Conservation (phyloP, 2,797 vertebrate species). For the Menidia menidia region DNA sequence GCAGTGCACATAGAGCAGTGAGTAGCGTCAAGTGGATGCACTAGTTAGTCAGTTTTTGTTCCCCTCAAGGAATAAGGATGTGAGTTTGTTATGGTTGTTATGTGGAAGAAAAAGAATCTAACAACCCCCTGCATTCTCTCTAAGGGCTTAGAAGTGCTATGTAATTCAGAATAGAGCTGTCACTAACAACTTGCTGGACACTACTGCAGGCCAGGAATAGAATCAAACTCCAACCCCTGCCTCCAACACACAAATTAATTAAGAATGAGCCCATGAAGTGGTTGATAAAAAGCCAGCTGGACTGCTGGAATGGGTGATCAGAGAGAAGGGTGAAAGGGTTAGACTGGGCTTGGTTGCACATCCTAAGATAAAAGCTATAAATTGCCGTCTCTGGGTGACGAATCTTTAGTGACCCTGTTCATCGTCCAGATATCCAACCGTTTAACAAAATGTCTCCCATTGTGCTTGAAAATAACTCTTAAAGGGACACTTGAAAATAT, state of each 20-base stretch:
- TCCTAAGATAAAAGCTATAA: background rate
- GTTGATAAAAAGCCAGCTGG: slow-evolving; percentile 22
- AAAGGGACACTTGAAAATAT: slow-evolving; percentile 16
- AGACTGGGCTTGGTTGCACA: background rate
- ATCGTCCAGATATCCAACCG: background rate
- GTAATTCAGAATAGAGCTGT: slow-evolving; percentile 56
- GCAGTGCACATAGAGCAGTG: slow-evolving; percentile 5
- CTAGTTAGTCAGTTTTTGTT: slow-evolving; percentile 28
- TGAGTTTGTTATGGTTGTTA: slow-evolving; percentile 22
- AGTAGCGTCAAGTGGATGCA: slow-evolving; percentile 30
- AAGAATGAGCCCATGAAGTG: slow-evolving; percentile 46
- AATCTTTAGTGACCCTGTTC: too few relatives aligned
- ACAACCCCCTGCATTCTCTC: slow-evolving; percentile 28
- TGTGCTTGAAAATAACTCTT: slow-evolving; percentile 14
- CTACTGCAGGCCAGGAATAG: slow-evolving; percentile 31
- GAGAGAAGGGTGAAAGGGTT: background rate
- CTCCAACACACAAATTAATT: slow-evolving; percentile 59
- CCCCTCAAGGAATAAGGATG: slow-evolving; percentile 19
- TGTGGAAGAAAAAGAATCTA: slow-evolving; percentile 12
- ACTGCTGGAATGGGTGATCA: slow-evolving; percentile 15
- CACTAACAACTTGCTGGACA: slow-evolving; percentile 54
- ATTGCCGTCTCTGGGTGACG: too few relatives aligned
- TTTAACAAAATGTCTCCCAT: slow-evolving; percentile 25
- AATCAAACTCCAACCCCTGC: slow-evolving; percentile 32
- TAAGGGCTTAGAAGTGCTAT: slow-evolving; percentile 18